phyloP scores from a whole-genome alignment of 2,797 vertebrate species.

The Pelodytes ibericus region DNA sequence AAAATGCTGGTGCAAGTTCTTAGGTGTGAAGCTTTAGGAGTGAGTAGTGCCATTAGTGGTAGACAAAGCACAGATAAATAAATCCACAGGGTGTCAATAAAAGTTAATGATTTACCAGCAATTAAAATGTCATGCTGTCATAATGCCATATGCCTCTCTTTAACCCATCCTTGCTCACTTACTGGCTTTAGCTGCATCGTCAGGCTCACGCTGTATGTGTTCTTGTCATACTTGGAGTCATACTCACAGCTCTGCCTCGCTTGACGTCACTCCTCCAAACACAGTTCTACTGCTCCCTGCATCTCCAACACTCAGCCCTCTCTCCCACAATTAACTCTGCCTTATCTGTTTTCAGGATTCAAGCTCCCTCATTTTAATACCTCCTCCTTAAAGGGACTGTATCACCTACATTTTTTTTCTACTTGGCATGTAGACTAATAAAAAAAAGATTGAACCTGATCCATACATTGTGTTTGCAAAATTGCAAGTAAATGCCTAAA shows the following conservation, averaged over 20 bases:
- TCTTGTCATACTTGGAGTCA: slow-evolving; percentile 36
- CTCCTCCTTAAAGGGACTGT: no score
- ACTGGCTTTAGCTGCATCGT: slow-evolving; percentile 76
- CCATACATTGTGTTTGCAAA: no score
- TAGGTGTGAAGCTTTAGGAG: neutral
- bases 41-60: neutral
- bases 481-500: no score
- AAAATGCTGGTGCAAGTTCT: neutral
- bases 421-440: no score
- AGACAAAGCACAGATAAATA: neutral
- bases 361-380: neutral
- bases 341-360: neutral
- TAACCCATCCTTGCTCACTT: slow-evolving; percentile 57
- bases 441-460: no score
- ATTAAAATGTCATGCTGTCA: neutral
- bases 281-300: slow-evolving; percentile 6
- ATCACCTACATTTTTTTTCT: no score
- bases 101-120: neutral
- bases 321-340: slow-evolving; percentile 7
- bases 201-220: slow-evolving; percentile 73
- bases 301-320: slow-evolving; percentile 36
- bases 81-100: neutral
- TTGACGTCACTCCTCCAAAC: slow-evolving; percentile 32
- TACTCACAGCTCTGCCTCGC: slow-evolving; percentile 35
- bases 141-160: neutral